phyloP scores from a whole-genome alignment of 2,113 vertebrate genomes.

The Taurulus bubalis region DNA sequence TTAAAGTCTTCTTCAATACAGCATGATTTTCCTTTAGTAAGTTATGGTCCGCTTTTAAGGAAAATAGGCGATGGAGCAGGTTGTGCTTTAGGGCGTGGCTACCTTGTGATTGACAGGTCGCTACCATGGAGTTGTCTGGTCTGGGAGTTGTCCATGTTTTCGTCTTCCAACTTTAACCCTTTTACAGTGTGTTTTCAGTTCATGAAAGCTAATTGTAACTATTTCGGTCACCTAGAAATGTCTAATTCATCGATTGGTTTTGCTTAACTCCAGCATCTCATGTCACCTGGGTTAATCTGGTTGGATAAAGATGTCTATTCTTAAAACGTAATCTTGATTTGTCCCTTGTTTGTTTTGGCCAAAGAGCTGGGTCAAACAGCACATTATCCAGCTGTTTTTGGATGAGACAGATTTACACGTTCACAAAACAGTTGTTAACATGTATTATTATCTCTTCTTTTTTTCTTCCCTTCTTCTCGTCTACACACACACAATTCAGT shows the following conservation, averaged over 20 bases:
- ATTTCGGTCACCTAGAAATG: too few species aligned
- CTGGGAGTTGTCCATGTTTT: not conserved
- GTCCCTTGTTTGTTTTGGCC: too few species aligned
- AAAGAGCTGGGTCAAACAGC: too few species aligned
- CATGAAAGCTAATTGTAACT: not conserved
- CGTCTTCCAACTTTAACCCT: not conserved
- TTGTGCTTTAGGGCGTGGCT: not conserved
- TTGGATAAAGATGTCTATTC: too few species aligned
- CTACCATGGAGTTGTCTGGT: not conserved
- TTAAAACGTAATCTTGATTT: too few species aligned
- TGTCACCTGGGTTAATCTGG: not conserved
- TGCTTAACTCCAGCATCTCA: not conserved
- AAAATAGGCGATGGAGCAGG: not conserved
- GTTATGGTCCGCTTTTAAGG: not conserved
- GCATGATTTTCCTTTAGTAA: not conserved
- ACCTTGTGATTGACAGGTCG: not conserved
- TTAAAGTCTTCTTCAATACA: not conserved
- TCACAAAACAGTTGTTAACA: conserved; percentile 34
- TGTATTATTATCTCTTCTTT: conserved; percentile 2
- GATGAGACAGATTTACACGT: conserved; percentile 30
- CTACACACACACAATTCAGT: conserved; percentile 32
- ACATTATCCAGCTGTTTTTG: conserved; percentile 12
- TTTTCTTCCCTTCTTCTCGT: not conserved
- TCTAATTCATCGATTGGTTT: too few species aligned
- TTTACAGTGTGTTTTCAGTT: too few species aligned